Evolutionary conservation across 2,113 vertebrate species (phyloP).

Genomic region (Perca flavescens): DNA sequence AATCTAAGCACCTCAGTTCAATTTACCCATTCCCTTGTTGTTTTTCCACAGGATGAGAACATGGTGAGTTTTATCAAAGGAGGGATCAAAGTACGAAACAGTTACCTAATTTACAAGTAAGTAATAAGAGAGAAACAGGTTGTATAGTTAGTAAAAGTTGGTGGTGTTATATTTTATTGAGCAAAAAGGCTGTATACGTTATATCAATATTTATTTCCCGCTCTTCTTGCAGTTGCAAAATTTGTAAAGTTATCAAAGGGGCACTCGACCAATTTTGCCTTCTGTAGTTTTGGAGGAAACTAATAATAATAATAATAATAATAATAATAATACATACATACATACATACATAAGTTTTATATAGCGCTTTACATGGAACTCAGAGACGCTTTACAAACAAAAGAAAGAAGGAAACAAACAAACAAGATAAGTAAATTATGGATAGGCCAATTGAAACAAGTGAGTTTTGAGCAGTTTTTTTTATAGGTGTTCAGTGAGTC

Average conservation of each 20-base stretch:
- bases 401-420: too few species aligned
- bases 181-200: not conserved
- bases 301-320: too few species aligned
- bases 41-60: slow-evolving; percentile 85
- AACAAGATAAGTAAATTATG: too few species aligned
- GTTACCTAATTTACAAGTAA: slow-evolving; percentile 90
- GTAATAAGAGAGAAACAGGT: slow-evolving; percentile 35
- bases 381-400: too few species aligned
- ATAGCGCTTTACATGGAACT: too few species aligned
- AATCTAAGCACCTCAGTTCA: not conserved
- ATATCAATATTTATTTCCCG: not conserved
- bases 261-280: not conserved
- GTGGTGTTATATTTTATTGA: not conserved
- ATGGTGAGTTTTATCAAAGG: slow-evolving; percentile 91
- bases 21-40: not conserved
- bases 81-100: slow-evolving; percentile 89
- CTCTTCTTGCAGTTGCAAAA: not conserved
- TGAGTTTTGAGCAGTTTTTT: too few species aligned
- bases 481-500: too few species aligned
- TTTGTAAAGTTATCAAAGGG: not conserved
- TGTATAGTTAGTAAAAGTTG: not conserved
- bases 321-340: too few species aligned
- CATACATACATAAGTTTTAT: too few species aligned
- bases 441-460: too few species aligned
- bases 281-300: not conserved